Base-by-base conservation (phyloP, 53 echinoderm and acorn worm genomes). In the Paracentrotus lividus region DNA sequence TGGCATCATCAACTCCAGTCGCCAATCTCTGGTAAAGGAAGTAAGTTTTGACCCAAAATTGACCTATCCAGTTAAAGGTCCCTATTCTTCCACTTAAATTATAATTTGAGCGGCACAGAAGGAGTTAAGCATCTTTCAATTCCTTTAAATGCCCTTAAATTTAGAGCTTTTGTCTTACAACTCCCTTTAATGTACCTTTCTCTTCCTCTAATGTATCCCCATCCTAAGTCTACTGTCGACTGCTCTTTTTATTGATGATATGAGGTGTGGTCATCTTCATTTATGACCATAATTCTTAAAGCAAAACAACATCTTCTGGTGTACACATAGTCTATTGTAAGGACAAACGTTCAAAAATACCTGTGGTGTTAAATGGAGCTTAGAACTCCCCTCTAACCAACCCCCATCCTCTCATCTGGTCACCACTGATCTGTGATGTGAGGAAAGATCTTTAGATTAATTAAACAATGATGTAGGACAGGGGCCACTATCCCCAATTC, bases 11-110 rank as follows among this genome's bases (percentile, higher is more conserved):
- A 72, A 40, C 2, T 18, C 38, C 5, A 32, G 72, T 16, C 72
- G 72, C 72, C 72, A 72, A 40, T 20, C 72, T 38, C 72, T 40
- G 20, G 72, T 15, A 72, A 36, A 40, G 72, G 72, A 72, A 72
- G 72, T 72, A 9, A 72, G 72, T 36, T 72, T 40, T 72, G 72
- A 72, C 72, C 72, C 40, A 18, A 36, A 72, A 72, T 72, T 40
- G 40, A 72, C 72, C 72, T 72, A 5, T 20, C 18, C 72, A 72
- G 12, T 72, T 72, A 72, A 69, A 72, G 72, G 5, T 72, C n/a
- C n/a, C n/a, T n/a, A n/a, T n/a, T n/a, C n/a, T n/a, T n/a, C n/a
- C n/a, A n/a, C n/a, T n/a, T n/a, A n/a, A n/a, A n/a, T n/a, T n/a
- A n/a, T n/a, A n/a, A n/a, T n/a, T n/a, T n/a, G n/a, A n/a, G n/a